Conservation (phyloP, 2,113 vertebrate genomes). For the Salvelinus fontinalis region DNA sequence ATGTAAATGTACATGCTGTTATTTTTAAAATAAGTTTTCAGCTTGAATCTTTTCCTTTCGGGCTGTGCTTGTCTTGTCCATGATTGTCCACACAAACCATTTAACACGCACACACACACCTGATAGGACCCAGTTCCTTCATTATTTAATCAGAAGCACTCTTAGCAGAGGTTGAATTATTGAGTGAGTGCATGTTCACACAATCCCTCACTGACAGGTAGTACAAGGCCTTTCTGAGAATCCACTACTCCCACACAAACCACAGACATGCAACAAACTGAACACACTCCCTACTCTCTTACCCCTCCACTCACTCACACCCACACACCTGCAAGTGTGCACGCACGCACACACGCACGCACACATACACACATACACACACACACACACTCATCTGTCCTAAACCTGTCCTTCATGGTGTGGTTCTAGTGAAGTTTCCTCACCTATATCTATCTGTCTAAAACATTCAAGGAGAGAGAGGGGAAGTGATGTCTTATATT, state of each 20-base stretch:
- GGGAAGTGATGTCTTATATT: too few species aligned
- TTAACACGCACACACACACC: conserved; percentile 4
- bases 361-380: conserved; percentile 41
- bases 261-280: conserved; percentile 18
- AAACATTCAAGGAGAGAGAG: too few species aligned
- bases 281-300: too few species aligned
- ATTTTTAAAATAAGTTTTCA: background rate
- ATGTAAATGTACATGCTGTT: background rate
- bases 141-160: conserved; percentile 77
- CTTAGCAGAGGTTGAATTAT: conserved; percentile 71
- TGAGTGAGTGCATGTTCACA: conserved; percentile 73
- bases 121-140: conserved; percentile 65
- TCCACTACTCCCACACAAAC: conserved; percentile 41
- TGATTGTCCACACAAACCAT: background rate
- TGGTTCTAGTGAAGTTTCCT: too few species aligned
- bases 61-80: background rate
- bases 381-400: background rate
- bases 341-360: conserved; percentile 18
- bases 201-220: conserved; percentile 68
- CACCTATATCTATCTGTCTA: too few species aligned
- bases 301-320: background rate
- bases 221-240: conserved; percentile 62
- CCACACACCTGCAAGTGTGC: background rate
- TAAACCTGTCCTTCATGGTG: too few species aligned
- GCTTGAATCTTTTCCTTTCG: too few species aligned